These are phyloP conservation scores for Unio delphinus DNA, from an alignment of 2,888 invertebrate species.

Conservation along the genomic window DNA sequence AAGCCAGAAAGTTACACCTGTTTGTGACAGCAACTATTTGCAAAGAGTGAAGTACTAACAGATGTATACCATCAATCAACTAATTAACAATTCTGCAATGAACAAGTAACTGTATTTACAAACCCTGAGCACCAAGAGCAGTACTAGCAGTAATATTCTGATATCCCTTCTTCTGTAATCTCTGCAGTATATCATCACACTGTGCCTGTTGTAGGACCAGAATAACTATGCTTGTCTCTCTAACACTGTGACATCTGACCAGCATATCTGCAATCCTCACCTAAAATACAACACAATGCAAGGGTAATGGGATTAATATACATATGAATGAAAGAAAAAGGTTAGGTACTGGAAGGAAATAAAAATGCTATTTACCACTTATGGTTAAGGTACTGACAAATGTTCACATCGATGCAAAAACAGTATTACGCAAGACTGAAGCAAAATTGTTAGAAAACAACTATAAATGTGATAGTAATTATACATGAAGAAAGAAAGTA, in stretches of 20 bases:
- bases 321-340: background rate
- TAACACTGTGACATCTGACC: constrained; percentile 40
- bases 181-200: constrained; percentile 40
- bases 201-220: constrained; percentile 59
- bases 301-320: too few species aligned
- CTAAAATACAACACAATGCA: constrained; percentile 26
- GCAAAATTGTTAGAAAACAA: too few species aligned
- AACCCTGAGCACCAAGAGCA: constrained; percentile 48
- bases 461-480: too few species aligned
- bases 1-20: background rate
- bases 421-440: too few species aligned
- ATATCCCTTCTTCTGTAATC: constrained; percentile 23
- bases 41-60: background rate
- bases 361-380: too few species aligned
- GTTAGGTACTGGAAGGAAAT: too few species aligned
- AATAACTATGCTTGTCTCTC: constrained; percentile 45
- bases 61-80: background rate
- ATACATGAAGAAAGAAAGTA: too few species aligned
- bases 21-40: background rate
- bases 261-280: constrained; percentile 45
- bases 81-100: too few species aligned
- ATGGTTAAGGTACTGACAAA: too few species aligned
- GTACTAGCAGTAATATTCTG: constrained; percentile 31
- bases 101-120: background rate
- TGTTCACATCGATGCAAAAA: too few species aligned